A percentile compares a stretch with the other conserved stretches of the same genome.
These are phyloP conservation scores for Tinea trinotella DNA, from an alignment of 2,888 invertebrate species.

Conservation along the genomic window DNA sequence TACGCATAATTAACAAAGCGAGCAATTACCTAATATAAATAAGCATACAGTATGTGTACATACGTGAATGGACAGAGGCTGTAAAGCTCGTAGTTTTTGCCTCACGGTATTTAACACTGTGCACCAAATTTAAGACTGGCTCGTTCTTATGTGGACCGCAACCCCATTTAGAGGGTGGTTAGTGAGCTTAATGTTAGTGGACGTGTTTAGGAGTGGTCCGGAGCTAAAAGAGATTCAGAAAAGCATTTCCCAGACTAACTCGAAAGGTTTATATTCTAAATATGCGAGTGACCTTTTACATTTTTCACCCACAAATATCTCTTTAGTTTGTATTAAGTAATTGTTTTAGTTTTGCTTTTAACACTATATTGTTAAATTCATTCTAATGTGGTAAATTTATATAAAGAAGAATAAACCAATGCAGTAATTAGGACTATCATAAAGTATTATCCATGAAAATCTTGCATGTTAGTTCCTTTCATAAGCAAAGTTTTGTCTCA, in stretches of 20 bases:
- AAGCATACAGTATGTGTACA: no score
- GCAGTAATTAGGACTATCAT: no score
- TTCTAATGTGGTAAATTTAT: no score
- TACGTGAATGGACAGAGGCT: background rate
- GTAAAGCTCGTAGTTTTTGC: background rate
- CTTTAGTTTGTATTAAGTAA: background rate
- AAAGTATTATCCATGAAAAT: no score
- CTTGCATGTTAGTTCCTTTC: no score
- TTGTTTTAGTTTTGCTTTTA: background rate
- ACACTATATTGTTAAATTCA: background rate
- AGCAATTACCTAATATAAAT: no score
- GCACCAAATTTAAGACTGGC: background rate
- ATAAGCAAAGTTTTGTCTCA: no score
- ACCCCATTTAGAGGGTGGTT: conserved; percentile 3
- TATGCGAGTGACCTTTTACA: background rate
- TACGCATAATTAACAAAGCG: no score
- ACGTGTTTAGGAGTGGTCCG: conserved; percentile 11
- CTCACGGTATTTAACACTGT: background rate
- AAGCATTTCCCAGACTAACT: background rate
- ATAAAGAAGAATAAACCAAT: no score
- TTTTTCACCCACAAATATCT: background rate
- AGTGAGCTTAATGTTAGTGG: conserved; percentile 12
- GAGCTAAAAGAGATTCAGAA: conserved; percentile 5
- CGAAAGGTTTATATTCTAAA: background rate
- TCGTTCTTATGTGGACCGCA: background rate